Conservation (phyloP, 2,888 invertebrate species). For the Oasisia sp. region DNA sequence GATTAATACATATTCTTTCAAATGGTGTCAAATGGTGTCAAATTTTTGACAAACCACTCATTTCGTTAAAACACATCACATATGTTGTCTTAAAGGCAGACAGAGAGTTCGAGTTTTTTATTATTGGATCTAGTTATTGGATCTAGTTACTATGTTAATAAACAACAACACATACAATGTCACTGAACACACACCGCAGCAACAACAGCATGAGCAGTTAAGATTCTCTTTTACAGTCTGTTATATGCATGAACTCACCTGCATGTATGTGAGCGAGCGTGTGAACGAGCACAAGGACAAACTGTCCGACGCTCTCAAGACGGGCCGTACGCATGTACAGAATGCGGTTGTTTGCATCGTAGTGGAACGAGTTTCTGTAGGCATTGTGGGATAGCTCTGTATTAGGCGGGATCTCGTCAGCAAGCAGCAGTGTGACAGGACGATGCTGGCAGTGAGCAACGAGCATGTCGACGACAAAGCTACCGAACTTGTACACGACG, state of each 20-base stretch:
- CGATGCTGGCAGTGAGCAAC: constrained; percentile 55
- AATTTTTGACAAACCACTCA: too few species aligned
- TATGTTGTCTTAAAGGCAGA: too few species aligned
- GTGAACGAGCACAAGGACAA: constrained; percentile 58
- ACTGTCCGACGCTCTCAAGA: constrained; percentile 61
- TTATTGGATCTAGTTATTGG: too few species aligned
- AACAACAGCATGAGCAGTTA: background rate
- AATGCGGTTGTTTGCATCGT: constrained; percentile 60
- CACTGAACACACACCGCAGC: background rate
- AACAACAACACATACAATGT: background rate
- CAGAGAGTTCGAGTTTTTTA: too few species aligned
- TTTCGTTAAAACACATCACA: too few species aligned
- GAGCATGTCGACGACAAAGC: constrained; percentile 57
- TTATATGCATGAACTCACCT: constrained; percentile 43
- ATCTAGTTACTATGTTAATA: too few species aligned
- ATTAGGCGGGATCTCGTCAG: constrained; percentile 60
- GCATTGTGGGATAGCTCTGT: constrained; percentile 53
- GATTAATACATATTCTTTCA: too few species aligned
- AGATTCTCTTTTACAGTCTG: background rate
- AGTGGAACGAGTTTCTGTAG: constrained; percentile 60
- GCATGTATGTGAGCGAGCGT: constrained; percentile 61
- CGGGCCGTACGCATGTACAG: constrained; percentile 57
- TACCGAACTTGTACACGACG: constrained; percentile 63
- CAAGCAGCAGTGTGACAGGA: constrained; percentile 60
- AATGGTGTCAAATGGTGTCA: too few species aligned